phyloP scores from a whole-genome alignment of 2,113 vertebrate species.

The Cololabis saira region DNA sequence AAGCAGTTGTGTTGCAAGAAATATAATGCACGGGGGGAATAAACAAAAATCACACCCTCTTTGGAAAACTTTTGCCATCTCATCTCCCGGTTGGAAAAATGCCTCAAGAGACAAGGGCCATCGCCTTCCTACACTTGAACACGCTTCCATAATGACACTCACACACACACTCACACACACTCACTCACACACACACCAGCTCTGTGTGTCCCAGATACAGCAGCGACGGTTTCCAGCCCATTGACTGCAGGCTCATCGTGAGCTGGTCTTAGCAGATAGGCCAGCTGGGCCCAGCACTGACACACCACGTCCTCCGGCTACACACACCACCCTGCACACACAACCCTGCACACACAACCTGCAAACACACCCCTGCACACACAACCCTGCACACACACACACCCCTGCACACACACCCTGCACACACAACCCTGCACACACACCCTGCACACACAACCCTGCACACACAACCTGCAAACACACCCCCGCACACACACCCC shows the following conservation, averaged over 20 bases:
- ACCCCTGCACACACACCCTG: too few relatives aligned
- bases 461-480: too few relatives aligned
- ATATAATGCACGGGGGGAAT: neutral
- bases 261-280: constrained; percentile 78
- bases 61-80: constrained; percentile 45
- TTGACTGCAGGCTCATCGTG: constrained; percentile 78
- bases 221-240: constrained; percentile 75
- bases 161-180: constrained; percentile 60
- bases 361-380: too few relatives aligned
- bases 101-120: constrained; percentile 44
- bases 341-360: too few relatives aligned
- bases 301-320: constrained; percentile 72
- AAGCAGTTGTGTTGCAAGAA: neutral
- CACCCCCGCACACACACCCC: too few relatives aligned
- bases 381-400: too few relatives aligned
- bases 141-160: constrained; percentile 51
- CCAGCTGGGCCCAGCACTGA: constrained; percentile 80
- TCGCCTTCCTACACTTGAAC: constrained; percentile 54
- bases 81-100: constrained; percentile 55
- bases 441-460: too few relatives aligned
- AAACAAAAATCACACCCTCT: neutral
- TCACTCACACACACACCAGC: constrained; percentile 63
- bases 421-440: too few relatives aligned
- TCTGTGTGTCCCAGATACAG: constrained; percentile 73
- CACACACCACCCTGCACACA: constrained; percentile 63